Evolutionary conservation across 1,140 invertebrate species (phyloP).

Genomic region (Drosophila pectinifera): DNA sequence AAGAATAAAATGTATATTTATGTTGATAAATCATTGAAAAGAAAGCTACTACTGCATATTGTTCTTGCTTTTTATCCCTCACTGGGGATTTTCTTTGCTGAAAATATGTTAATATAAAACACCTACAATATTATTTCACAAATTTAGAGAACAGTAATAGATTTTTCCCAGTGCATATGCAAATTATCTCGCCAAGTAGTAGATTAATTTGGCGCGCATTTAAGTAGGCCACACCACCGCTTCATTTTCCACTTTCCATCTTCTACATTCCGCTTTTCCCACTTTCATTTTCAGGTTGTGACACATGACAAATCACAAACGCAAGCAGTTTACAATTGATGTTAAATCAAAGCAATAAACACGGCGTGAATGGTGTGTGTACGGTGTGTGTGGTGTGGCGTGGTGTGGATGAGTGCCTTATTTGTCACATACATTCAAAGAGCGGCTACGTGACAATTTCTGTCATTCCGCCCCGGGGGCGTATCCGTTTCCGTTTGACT

Average conservation of each 20-base stretch:
- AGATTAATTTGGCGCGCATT: constrained; percentile 51
- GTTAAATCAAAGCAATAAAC: constrained; percentile 72
- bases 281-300: constrained; percentile 40
- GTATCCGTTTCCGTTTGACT: constrained; percentile 67
- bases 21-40: no score
- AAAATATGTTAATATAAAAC: no score
- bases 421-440: constrained; percentile 48
- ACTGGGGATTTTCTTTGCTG: no score
- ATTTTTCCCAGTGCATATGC: constrained; percentile 29
- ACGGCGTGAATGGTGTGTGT: constrained; percentile 17
- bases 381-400: constrained; percentile 1
- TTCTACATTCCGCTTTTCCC: background rate
- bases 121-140: no score
- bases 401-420: constrained; percentile 22
- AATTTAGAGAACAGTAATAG: background rate
- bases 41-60: no score
- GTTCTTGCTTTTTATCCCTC: background rate
- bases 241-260: background rate
- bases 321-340: constrained; percentile 68
- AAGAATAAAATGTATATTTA: no score
- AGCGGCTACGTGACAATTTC: constrained; percentile 59
- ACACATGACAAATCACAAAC: constrained; percentile 63
- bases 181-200: constrained; percentile 32
- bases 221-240: constrained; percentile 12
- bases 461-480: constrained; percentile 61